Conservation (phyloP, 1,140 invertebrate genomes). For the Zaprionus gabonicus region DNA sequence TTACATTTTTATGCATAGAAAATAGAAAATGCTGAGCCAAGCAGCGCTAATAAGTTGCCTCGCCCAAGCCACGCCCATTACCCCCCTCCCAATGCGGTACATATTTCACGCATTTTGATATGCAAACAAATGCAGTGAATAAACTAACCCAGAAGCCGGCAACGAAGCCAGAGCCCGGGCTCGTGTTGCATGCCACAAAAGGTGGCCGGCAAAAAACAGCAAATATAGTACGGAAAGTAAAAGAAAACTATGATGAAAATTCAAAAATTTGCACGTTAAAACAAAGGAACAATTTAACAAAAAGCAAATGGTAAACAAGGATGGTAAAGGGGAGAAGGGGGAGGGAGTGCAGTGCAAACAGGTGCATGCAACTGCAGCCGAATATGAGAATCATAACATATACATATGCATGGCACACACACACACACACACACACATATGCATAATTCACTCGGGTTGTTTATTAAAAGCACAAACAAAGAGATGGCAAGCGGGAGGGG, state of each 20-base stretch:
- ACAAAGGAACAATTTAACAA: constrained; percentile 77
- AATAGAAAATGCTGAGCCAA: constrained; percentile 61
- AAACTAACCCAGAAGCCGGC: constrained; percentile 40
- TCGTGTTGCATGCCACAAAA: constrained; percentile 60
- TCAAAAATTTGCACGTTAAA: constrained; percentile 70
- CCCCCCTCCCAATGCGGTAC: constrained; percentile 23
- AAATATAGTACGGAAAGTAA: constrained; percentile 11
- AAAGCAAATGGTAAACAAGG: constrained; percentile 72
- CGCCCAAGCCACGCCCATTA: constrained; percentile 17
- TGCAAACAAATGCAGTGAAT: constrained; percentile 80
- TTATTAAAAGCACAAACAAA: constrained; percentile 73
- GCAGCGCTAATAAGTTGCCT: constrained; percentile 76
- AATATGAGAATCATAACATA: constrained; percentile 60
- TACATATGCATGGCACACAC: constrained; percentile 29
- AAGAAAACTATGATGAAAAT: constrained; percentile 55
- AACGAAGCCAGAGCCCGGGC: not conserved
- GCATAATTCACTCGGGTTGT: constrained; percentile 56
- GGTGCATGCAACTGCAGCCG: constrained; percentile 52
- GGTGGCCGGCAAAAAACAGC: constrained; percentile 47
- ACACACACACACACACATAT: constrained; percentile 19
- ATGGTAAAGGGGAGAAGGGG: no score
- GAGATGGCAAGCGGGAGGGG: constrained; percentile 4
- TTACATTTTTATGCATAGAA: constrained; percentile 79
- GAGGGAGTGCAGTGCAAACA: constrained; percentile 46
- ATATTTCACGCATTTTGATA: constrained; percentile 80